Evolutionary conservation across 2,888 invertebrate genomes (phyloP).

Genomic region (Drosophila kanekoi): DNA sequence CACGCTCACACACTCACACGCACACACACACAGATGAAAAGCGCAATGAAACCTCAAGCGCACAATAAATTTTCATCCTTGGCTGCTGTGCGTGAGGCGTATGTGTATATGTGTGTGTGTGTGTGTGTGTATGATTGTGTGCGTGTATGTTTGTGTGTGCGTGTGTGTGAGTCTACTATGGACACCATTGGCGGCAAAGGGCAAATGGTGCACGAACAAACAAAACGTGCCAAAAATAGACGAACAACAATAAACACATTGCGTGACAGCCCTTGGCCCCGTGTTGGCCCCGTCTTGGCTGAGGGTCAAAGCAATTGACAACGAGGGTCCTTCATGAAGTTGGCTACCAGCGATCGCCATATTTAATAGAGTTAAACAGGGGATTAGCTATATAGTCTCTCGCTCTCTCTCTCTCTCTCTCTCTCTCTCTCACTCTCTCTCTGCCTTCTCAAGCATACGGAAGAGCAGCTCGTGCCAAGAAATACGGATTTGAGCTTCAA

Average conservation of each 20-base stretch:
- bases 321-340: conserved; percentile 14
- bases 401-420: too few relatives aligned
- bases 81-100: conserved; percentile 1
- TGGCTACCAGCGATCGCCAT: background rate
- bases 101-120: conserved; percentile 14
- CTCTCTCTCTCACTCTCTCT: too few relatives aligned
- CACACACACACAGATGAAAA: conserved; percentile 29
- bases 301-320: conserved; percentile 35
- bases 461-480: too few relatives aligned
- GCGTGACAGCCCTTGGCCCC: conserved; percentile 3
- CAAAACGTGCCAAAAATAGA: conserved; percentile 66
- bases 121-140: conserved; percentile 9
- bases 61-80: conserved; percentile 37
- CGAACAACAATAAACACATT: conserved; percentile 58
- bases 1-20: conserved; percentile 14
- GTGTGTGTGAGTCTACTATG: conserved; percentile 1
- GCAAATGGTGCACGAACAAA: conserved; percentile 55
- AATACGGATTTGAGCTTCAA: too few relatives aligned
- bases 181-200: conserved; percentile 15
- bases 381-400: too few relatives aligned
- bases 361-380: background rate
- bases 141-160: conserved; percentile 18
- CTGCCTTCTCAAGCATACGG: too few relatives aligned
- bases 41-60: conserved; percentile 63
- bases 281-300: background rate